Conservation (phyloP, 2,113 vertebrate genomes). For the Gila orcuttii region DNA sequence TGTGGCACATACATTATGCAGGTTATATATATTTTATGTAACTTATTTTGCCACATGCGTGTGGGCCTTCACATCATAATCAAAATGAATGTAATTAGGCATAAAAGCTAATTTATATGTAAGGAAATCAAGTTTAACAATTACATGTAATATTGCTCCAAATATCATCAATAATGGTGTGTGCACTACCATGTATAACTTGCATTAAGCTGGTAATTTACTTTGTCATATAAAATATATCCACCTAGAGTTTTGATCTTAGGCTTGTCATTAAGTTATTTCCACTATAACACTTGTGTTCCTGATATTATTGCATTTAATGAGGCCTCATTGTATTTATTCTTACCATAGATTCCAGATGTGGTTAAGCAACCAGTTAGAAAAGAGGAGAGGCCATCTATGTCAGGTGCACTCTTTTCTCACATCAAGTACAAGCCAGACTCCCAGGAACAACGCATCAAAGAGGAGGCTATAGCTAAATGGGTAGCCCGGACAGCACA, state of each 20-base stretch:
- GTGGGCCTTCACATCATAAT: no score
- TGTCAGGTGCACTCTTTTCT: conserved; percentile 13
- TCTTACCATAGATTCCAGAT: neutral
- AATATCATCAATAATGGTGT: no score
- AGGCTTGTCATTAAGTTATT: neutral
- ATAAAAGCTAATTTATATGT: no score
- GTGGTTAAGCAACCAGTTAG: neutral
- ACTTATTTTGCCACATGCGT: no score
- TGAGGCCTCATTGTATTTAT: conserved; percentile 9
- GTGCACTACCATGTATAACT: no score
- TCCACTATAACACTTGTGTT: conserved; percentile 7
- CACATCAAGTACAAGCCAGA: conserved; percentile 14
- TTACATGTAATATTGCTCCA: no score
- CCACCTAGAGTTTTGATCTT: conserved; percentile 2
- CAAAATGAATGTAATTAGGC: no score
- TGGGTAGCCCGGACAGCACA: neutral
- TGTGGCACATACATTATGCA: no score
- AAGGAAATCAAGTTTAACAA: no score
- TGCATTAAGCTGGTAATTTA: neutral
- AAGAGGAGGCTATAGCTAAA: conserved; percentile 11
- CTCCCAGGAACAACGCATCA: conserved; percentile 3
- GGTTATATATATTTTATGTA: no score
- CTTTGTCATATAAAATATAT: neutral
- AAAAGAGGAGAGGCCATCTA: conserved; percentile 8
- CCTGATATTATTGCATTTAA: neutral